A percentile compares a stretch with the other conserved stretches of the same genome.
Evolutionary conservation across 2,797 vertebrate genomes (phyloP).

Genomic region (Dromococcyx pavoninus): DNA sequence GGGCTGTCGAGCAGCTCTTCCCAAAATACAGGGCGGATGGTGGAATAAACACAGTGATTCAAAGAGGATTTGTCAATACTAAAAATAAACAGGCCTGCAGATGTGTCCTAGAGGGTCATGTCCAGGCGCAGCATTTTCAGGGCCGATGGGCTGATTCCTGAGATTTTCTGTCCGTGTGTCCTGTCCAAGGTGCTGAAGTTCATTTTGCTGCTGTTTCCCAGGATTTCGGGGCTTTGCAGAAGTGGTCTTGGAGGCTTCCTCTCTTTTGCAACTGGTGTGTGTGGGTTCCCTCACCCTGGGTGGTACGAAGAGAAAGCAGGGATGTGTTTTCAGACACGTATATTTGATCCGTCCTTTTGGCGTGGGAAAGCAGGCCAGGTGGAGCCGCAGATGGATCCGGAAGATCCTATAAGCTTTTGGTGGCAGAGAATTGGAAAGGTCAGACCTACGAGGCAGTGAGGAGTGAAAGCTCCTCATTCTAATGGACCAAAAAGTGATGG

Average conservation of each 20-base stretch:
- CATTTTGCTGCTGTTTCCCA: constrained; percentile 45
- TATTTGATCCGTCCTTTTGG: constrained; percentile 65
- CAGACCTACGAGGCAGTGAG: constrained; percentile 5
- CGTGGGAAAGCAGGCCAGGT: constrained; percentile 61
- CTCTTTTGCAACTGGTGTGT: background rate
- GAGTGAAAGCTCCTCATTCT: background rate
- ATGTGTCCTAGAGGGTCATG: constrained; percentile 58
- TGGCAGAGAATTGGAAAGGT: constrained; percentile 61
- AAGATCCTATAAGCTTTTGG: constrained; percentile 70
- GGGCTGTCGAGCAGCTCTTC: background rate
- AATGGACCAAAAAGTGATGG: background rate
- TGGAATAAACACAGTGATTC: constrained; percentile 48
- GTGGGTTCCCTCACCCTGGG: background rate
- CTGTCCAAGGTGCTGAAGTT: constrained; percentile 74
- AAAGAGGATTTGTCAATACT: constrained; percentile 74
- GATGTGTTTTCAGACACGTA: constrained; percentile 65
- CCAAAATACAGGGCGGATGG: constrained; percentile 30
- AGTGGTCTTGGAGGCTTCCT: background rate
- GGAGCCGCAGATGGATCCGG: constrained; percentile 58
- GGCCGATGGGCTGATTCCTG: background rate
- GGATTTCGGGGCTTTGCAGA: background rate
- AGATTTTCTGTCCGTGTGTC: background rate
- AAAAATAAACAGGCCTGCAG: constrained; percentile 71
- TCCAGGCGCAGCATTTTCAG: constrained; percentile 28
- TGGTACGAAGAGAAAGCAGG: background rate